A percentile compares a stretch with the other conserved stretches of the same genome.
Conservation (phyloP, 2,113 vertebrate species). For the Scomber scombrus region DNA sequence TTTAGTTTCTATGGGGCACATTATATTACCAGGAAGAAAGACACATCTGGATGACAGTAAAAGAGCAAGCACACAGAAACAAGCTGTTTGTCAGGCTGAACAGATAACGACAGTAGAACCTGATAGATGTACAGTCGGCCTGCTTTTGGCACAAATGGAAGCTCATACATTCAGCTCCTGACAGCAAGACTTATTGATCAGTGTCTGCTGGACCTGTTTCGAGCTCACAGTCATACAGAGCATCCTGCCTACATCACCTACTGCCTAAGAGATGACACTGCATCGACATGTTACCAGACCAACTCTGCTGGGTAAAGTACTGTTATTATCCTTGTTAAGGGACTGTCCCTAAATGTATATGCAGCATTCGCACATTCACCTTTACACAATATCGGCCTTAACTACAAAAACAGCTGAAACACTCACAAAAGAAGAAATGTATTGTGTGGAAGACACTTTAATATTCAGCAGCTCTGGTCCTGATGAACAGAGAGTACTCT, state of each 20-base stretch:
- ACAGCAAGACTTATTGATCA: constrained; percentile 43
- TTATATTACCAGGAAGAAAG: constrained; percentile 2
- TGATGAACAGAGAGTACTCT: constrained; percentile 29
- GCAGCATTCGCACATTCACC: neutral
- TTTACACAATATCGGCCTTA: neutral
- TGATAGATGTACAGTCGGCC: constrained; percentile 31
- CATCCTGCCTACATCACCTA: constrained; percentile 26
- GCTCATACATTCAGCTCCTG: constrained; percentile 28
- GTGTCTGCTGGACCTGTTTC: neutral
- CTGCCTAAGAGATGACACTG: constrained; percentile 16
- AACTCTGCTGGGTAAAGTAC: neutral
- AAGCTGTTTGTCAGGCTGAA: constrained; percentile 24
- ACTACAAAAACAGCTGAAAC: neutral
- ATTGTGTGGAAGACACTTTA: neutral
- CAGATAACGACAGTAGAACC: constrained; percentile 20
- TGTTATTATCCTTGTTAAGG: neutral
- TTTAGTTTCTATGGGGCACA: neutral
- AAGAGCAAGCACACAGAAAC: constrained; percentile 3
- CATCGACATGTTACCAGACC: constrained; percentile 2
- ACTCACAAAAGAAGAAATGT: neutral
- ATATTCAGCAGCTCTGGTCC: constrained; percentile 29
- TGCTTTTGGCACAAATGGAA: constrained; percentile 33
- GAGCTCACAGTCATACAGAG: constrained; percentile 22
- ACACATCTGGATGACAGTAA: neutral
- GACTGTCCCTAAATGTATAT: neutral